Evolutionary conservation across 2,888 invertebrate species (phyloP), one percentile per base, ranked within the genome.

Genomic region (Ecdyonurus torrentis): DNA sequence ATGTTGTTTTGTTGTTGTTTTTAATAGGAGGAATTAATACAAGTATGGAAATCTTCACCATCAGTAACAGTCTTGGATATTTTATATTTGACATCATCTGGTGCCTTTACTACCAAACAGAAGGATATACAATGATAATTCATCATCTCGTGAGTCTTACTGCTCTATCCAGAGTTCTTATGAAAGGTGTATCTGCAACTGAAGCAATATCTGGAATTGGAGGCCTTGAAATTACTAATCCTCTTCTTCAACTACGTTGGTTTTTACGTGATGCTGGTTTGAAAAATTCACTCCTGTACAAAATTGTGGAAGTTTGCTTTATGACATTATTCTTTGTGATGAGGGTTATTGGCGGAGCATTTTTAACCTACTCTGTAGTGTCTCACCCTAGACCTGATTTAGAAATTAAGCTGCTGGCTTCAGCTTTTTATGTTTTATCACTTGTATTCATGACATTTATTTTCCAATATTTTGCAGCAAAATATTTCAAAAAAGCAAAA

Each of bases 201-300:
- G 78, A 78, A 50, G 78, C 79, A 55, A 73, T 70, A 22, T 69
- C 68, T 7, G 77, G 78, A 2, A 69, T 83, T 22, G 80, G 81
- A 1, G 72, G 79, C 60, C 72, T 83, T 75, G 84, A 84, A 73
- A 67, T 82, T 25, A 82, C 83, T 1, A 84, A 84, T 71, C 84
- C 84, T 10, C 71, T 82, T 58, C 74, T 84, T 23, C 84, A 84
- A 74, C 71, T 74, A 23, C 74, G 84, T 71, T 84, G 84, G 84
- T 83, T 83, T 69, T 72, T 83, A 59, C 75, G 80, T 68, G 72
- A 75, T 22, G 73, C 73, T 64, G 82, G 82, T 50, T 75, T 76
- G 67, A 76, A 77, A 20, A 72, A 76, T 61, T 76, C 79, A 2
- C 63, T 68, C 1, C 25, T 79, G 52, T 82, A 74, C 69, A 70